These are phyloP conservation scores for Myxocyprinus asiaticus DNA, from an alignment of 2,113 vertebrate species.

Conservation along the genomic window DNA sequence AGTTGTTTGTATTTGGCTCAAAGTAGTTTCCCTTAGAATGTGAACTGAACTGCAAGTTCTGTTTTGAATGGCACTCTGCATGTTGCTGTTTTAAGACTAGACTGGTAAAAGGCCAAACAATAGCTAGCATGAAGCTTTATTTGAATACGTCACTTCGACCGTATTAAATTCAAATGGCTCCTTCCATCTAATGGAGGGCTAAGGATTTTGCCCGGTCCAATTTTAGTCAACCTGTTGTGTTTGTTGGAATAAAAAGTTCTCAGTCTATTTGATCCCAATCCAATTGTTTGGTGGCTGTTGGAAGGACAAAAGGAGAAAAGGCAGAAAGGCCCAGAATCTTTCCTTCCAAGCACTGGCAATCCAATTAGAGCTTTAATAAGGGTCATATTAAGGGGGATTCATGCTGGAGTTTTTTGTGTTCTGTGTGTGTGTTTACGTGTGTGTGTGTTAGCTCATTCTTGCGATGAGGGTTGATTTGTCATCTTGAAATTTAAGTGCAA, in stretches of 20 bases:
- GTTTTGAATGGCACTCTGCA: neutral
- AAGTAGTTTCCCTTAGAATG: neutral
- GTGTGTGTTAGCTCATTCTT: too few relatives aligned
- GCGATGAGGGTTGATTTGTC: neutral
- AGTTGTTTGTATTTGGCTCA: neutral
- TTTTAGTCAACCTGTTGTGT: conserved; percentile 70
- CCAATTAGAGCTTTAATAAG: conserved; percentile 82
- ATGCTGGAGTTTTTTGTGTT: conserved; percentile 75
- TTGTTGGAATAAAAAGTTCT: conserved; percentile 67
- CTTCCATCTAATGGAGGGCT: conserved; percentile 47
- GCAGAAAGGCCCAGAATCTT: conserved; percentile 74
- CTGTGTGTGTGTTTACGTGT: neutral
- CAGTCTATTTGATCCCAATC: conserved; percentile 63
- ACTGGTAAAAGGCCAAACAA: conserved; percentile 79
- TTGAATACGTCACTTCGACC: conserved; percentile 65
- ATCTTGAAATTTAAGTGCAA: neutral
- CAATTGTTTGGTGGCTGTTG: conserved; percentile 69
- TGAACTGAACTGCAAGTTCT: neutral
- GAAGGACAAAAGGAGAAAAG: conserved; percentile 67
- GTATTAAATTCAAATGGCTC: too few relatives aligned
- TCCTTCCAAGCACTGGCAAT: conserved; percentile 76
- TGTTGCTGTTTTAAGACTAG: conserved; percentile 76
- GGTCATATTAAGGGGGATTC: conserved; percentile 91
- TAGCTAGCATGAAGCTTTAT: conserved; percentile 78
- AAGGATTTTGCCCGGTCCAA: conserved; percentile 80